Conservation (phyloP, 2,888 invertebrate genomes). For the Melieria crassipennis region DNA sequence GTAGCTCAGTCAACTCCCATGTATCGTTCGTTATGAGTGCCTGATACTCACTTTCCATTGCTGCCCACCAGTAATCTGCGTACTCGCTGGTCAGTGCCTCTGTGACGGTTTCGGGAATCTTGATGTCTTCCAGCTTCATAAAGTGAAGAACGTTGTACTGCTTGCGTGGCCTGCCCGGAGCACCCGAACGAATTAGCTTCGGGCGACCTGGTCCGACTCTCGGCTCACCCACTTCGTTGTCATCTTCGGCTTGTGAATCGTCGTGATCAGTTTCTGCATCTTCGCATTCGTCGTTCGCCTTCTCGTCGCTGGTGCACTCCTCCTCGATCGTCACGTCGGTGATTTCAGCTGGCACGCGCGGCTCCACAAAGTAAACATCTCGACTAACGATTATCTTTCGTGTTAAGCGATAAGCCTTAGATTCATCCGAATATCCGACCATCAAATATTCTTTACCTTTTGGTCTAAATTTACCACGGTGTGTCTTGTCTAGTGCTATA, state of each 20-base stretch:
- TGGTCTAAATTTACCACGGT: slow-evolving; percentile 8
- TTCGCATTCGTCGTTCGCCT: background rate
- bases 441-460: slow-evolving; percentile 7
- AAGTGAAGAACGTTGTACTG: slow-evolving; percentile 28
- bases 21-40: slow-evolving; percentile 33
- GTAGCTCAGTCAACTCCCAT: slow-evolving; percentile 34
- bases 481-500: slow-evolving; percentile 31
- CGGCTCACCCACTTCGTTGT: background rate
- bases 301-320: background rate
- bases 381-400: slow-evolving; percentile 17
- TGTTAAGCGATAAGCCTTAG: slow-evolving; percentile 30
- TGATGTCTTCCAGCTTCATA: slow-evolving; percentile 19
- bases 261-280: background rate
- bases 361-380: slow-evolving; percentile 22
- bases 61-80: slow-evolving; percentile 29
- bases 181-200: slow-evolving; percentile 25
- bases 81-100: slow-evolving; percentile 37
- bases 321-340: background rate
- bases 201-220: slow-evolving; percentile 29
- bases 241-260: background rate
- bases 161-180: slow-evolving; percentile 37
- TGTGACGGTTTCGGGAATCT: slow-evolving; percentile 32
- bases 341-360: background rate
- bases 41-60: slow-evolving; percentile 39
- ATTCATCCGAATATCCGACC: slow-evolving; percentile 13